Conservation (phyloP, 2,888 invertebrate genomes). For the Elysia crispata region DNA sequence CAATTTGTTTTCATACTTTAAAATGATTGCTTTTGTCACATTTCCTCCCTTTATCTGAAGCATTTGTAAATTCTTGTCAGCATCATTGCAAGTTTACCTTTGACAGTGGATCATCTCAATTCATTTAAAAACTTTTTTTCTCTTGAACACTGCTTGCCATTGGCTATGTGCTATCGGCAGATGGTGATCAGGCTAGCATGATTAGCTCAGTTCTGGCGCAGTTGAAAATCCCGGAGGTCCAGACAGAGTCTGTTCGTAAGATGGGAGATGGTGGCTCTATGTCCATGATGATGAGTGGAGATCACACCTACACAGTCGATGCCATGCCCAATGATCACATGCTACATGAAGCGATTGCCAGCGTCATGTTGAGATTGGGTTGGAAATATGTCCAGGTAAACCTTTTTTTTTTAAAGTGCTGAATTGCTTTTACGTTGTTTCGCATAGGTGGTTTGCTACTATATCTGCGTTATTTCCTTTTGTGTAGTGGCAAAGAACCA, state of each 20-base stretch:
- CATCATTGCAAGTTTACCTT: too few relatives aligned
- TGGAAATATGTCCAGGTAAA: constrained; percentile 77
- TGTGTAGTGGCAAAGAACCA: too few relatives aligned
- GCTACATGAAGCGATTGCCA: constrained; percentile 68
- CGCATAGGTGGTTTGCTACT: too few relatives aligned
- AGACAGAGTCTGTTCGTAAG: constrained; percentile 36
- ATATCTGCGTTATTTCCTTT: too few relatives aligned
- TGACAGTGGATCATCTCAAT: too few relatives aligned
- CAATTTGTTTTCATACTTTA: too few relatives aligned
- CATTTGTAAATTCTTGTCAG: too few relatives aligned
- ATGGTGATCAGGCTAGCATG: constrained; percentile 22
- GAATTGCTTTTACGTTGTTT: not conserved
- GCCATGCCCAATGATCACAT: constrained; percentile 63
- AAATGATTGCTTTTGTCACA: too few relatives aligned
- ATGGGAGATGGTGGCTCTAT: constrained; percentile 54
- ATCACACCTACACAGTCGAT: constrained; percentile 64
- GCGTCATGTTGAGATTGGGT: constrained; percentile 71
- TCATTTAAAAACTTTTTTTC: too few relatives aligned
- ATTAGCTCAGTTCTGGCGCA: constrained; percentile 76
- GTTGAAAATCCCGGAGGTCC: constrained; percentile 80
- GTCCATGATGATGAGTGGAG: constrained; percentile 49
- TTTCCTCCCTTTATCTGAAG: too few relatives aligned
- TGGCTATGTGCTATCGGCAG: not conserved
- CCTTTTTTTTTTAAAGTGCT: not conserved
- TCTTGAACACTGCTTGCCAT: too few relatives aligned